Evolutionary conservation across 2,113 vertebrate species (phyloP).

Genomic region (Sylvia atricapilla): DNA sequence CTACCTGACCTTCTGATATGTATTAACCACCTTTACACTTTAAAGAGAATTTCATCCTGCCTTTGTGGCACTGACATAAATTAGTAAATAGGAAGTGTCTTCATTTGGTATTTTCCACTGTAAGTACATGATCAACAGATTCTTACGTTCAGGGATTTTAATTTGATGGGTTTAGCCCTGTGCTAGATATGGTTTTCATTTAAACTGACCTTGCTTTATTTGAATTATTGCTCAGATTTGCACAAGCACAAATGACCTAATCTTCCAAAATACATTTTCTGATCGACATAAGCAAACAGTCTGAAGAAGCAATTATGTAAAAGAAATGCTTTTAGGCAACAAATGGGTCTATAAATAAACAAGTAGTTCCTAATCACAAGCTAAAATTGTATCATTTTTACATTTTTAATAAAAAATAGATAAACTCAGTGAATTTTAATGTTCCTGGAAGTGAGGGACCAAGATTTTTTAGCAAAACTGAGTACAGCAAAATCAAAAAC

Average conservation of each 20-base stretch:
- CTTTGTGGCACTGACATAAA: neutral
- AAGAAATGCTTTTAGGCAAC: conserved; percentile 59
- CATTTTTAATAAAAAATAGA: conserved; percentile 24
- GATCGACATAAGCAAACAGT: conserved; percentile 68
- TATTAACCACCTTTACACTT: neutral
- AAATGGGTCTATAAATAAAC: conserved; percentile 71
- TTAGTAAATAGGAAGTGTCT: conserved; percentile 49
- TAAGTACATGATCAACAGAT: conserved; percentile 53
- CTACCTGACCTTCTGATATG: neutral
- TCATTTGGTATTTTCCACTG: conserved; percentile 63
- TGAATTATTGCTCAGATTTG: conserved; percentile 72
- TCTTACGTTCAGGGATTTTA: conserved; percentile 60
- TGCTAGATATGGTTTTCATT: conserved; percentile 61
- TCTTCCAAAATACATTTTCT: conserved; percentile 70
- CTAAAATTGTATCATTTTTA: conserved; percentile 29
- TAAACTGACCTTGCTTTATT: conserved; percentile 72
- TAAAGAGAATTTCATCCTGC: neutral
- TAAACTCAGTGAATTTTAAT: conserved; percentile 54
- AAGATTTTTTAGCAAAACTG: neutral
- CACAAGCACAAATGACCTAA: conserved; percentile 70
- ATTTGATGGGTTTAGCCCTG: conserved; percentile 62
- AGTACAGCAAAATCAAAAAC: neutral
- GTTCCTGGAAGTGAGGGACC: neutral
- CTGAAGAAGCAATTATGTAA: conserved; percentile 66
- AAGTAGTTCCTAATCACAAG: conserved; percentile 51